Conservation (phyloP, 2,113 vertebrate genomes). For the Sturnus vulgaris region DNA sequence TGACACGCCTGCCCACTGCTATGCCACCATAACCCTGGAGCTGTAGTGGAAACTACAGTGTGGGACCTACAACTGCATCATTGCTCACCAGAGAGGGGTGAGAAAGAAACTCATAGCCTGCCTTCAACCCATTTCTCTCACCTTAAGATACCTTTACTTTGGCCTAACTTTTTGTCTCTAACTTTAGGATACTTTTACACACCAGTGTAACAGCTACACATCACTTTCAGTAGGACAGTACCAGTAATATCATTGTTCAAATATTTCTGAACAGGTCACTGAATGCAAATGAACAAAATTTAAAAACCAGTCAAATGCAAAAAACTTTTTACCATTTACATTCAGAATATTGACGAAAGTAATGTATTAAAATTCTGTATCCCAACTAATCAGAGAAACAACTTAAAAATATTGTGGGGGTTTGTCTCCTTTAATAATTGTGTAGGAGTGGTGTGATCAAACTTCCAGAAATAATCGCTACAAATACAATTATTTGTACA, state of each 20-base stretch:
- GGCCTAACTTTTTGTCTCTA: background rate
- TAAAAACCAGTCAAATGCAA: background rate
- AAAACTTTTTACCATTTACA: background rate
- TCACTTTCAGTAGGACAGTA: background rate
- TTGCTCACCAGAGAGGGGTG: background rate
- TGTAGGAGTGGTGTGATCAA: background rate
- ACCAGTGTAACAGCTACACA: background rate
- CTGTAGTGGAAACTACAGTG: background rate
- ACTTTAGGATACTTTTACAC: background rate
- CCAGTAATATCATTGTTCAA: background rate
- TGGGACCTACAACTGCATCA: background rate
- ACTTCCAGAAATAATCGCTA: background rate
- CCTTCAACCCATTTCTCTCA: background rate
- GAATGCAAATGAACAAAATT: background rate
- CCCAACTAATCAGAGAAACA: background rate
- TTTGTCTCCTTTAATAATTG: background rate
- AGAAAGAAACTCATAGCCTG: background rate
- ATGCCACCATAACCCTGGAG: background rate
- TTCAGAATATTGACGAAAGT: background rate
- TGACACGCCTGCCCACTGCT: background rate
- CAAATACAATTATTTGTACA: background rate
- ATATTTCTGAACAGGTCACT: background rate
- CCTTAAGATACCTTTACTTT: background rate
- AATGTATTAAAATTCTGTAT: background rate
- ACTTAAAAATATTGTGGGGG: background rate